Conservation (phyloP, 2,888 invertebrate species). For the Catocala fraxini region DNA sequence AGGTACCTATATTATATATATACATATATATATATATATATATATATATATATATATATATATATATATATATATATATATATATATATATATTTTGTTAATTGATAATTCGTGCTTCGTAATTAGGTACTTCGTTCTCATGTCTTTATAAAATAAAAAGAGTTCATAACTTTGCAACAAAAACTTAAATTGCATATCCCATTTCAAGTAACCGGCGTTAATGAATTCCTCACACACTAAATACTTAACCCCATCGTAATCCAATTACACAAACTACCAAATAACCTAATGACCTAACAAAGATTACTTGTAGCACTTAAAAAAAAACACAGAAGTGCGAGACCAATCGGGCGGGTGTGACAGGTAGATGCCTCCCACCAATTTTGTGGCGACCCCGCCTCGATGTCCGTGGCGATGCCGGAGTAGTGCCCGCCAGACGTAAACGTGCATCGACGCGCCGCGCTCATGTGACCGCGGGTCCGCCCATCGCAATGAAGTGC, state of each 20-base stretch:
- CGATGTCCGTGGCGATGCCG: slow-evolving; percentile 52
- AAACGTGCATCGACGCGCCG: slow-evolving; percentile 74
- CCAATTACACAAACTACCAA: slow-evolving; percentile 49
- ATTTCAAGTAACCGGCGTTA: slow-evolving; percentile 2
- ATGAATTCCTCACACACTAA: slow-evolving; percentile 26
- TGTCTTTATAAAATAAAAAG: no score
- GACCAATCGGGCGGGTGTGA: slow-evolving; percentile 78
- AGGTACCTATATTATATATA: no score
- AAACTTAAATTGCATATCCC: slow-evolving; percentile 3
- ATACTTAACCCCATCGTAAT: slow-evolving; percentile 38
- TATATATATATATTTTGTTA: no score
- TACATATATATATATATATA: no score
- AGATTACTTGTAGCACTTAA: slow-evolving; percentile 54
- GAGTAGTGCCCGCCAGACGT: slow-evolving; percentile 68
- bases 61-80: no score
- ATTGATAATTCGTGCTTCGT: no score
- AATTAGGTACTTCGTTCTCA: no score
- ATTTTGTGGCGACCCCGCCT: slow-evolving; percentile 72
- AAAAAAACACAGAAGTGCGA: slow-evolving; percentile 70
- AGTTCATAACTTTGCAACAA: background rate
- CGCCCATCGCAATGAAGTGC: slow-evolving; percentile 86
- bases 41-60: no score
- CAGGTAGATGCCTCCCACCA: slow-evolving; percentile 83
- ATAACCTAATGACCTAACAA: slow-evolving; percentile 75
- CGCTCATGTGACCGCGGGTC: slow-evolving; percentile 78